Evolutionary conservation across 2,797 vertebrate species (phyloP), one percentile per base, ranked within the genome.

Genomic region (Periophthalmus magnuspinnatus): DNA sequence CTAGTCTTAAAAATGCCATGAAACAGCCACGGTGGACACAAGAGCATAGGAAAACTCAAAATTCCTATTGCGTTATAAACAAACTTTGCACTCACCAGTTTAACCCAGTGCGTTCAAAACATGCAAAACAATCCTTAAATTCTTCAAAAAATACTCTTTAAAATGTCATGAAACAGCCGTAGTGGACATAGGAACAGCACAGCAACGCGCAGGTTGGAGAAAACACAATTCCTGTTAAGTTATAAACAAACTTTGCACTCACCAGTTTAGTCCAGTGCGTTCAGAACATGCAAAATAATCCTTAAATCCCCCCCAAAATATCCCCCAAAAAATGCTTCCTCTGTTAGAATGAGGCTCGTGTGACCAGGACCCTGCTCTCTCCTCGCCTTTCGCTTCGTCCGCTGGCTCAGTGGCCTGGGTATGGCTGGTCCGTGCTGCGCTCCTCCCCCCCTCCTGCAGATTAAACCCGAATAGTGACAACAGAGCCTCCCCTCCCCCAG

Each of bases 401-500:
- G 62, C 70, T 62, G 77, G 71, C 84, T 76, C 74, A 68, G 69
- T 32, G 6, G 21, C 55, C 54, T 5, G 6, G 14, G 13, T 33
- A 5, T 8, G 6, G 8, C 56, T 32, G 0, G 11, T 11, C 57
- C n/a, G 16, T 10, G 22, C 4, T 19, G 1, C 3, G 24, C 9
- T 19, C 24, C 32, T 16, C n/a, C 36, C 36, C 38, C 34, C 19
- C 16, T 13, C 21, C 38, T 1, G 34, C 34, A 38, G 19, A 75
- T 80, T 88, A 90, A 90, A 79, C 76, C 79, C 69, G 80, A 81
- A 58, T 77, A 11, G 32, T 50, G 48, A 90, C 89, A 90, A 91
- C 83, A 90, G 88, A 88, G 84, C 84, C 85, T 83, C 88, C 90
- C 89, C 71, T 86, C 89, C 90, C 89, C 88, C 89, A 86, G 5